phyloP scores from a whole-genome alignment of 2,797 vertebrate genomes.

The Cichlasoma orientale region DNA sequence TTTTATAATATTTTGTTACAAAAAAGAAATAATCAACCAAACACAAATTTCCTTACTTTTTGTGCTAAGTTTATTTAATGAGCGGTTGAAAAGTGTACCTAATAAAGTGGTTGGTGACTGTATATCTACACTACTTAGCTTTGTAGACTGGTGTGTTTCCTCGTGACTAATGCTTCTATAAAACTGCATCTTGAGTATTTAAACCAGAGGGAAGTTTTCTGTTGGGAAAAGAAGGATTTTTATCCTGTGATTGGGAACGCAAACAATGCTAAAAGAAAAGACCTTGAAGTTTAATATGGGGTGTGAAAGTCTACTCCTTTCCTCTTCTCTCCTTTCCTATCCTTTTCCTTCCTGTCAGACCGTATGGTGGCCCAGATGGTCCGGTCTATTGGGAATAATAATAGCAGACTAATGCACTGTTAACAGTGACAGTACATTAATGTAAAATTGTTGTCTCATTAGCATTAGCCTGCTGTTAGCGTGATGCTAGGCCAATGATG shows the following conservation, averaged over 20 bases:
- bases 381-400: constrained; percentile 62
- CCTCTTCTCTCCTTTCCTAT: constrained; percentile 15
- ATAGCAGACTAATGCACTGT: constrained; percentile 70
- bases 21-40: too few species aligned
- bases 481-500: constrained; percentile 40
- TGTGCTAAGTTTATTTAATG: background rate
- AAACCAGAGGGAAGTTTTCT: background rate
- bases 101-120: background rate
- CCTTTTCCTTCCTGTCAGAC: constrained; percentile 33
- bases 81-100: background rate
- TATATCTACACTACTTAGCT: background rate
- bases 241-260: background rate
- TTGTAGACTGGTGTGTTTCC: background rate
- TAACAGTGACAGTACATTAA: constrained; percentile 72
- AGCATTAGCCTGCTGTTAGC: constrained; percentile 71
- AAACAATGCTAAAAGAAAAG: background rate
- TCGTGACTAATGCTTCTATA: background rate
- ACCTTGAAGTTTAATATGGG: background rate
- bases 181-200: constrained; percentile 1
- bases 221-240: background rate
- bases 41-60: too few species aligned
- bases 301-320: background rate
- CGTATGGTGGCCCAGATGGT: constrained; percentile 76
- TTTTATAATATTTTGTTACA: too few species aligned
- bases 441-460: constrained; percentile 70